Conservation (phyloP, 2,797 vertebrate species). For the Momotus momota region DNA sequence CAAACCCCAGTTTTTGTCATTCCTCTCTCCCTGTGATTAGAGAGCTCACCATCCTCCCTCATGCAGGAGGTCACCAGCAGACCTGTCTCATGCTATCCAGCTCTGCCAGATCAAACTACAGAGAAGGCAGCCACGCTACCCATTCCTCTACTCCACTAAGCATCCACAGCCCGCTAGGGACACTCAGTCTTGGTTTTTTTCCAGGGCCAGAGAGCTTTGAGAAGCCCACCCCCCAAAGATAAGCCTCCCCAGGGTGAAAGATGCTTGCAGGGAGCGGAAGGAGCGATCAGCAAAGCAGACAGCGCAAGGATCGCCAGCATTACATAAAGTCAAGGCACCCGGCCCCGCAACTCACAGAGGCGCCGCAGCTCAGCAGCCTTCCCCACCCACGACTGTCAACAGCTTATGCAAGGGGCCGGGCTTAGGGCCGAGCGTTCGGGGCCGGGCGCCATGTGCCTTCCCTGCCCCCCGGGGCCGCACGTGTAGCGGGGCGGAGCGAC, state of each 20-base stretch:
- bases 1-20: not conserved
- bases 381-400: constrained; percentile 9
- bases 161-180: not conserved
- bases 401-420: constrained; percentile 72
- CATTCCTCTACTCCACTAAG: not conserved
- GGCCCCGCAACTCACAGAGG: not conserved
- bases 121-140: not conserved
- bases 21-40: not conserved
- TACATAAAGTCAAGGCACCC: constrained; percentile 50
- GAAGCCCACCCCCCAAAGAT: not conserved
- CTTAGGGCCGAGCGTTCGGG: not conserved
- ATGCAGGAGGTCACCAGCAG: fast-evolving
- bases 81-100: not conserved
- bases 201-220: not conserved
- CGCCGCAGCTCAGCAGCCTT: not conserved
- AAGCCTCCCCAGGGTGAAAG: not conserved
- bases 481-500: constrained; percentile 69
- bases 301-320: not conserved
- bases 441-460: constrained; percentile 14
- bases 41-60: not conserved
- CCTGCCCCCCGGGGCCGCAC: constrained; percentile 19
- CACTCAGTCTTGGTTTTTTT: not conserved
- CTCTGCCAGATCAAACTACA: not conserved
- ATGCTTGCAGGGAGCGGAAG: not conserved
- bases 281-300: constrained; percentile 42